Evolutionary conservation across 2,797 vertebrate species (phyloP).

Genomic region (Tarsius wallacei): DNA sequence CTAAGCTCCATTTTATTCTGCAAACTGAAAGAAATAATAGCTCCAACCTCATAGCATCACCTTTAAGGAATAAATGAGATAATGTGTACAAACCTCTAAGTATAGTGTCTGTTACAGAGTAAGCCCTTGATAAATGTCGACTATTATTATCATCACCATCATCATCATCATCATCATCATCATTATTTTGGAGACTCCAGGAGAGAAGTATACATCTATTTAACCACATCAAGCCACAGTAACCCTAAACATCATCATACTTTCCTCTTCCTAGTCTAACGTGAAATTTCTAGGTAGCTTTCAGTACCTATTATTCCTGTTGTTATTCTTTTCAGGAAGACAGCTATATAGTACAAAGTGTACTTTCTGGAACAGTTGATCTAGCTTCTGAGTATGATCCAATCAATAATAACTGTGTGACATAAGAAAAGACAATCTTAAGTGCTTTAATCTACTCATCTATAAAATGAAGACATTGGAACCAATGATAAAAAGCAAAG

Average conservation of each 20-base stretch:
- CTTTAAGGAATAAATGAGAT: conserved; percentile 4
- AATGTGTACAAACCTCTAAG: neutral
- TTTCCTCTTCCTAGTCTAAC: neutral
- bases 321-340: conserved; percentile 14
- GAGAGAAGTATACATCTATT: neutral
- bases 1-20: neutral
- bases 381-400: neutral
- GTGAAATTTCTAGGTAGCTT: neutral
- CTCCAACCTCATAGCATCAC: neutral
- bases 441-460: neutral
- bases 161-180: neutral
- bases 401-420: neutral
- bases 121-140: neutral
- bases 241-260: neutral
- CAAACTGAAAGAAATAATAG: neutral
- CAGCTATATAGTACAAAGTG: neutral
- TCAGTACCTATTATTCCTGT: neutral
- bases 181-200: neutral
- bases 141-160: neutral
- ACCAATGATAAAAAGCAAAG: neutral
- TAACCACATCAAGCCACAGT: neutral
- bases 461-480: neutral
- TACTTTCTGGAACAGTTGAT: neutral
- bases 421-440: neutral
- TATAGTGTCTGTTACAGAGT: neutral